Evolutionary conservation across 2,113 vertebrate species (phyloP).

Genomic region (Cichladusa arquata): DNA sequence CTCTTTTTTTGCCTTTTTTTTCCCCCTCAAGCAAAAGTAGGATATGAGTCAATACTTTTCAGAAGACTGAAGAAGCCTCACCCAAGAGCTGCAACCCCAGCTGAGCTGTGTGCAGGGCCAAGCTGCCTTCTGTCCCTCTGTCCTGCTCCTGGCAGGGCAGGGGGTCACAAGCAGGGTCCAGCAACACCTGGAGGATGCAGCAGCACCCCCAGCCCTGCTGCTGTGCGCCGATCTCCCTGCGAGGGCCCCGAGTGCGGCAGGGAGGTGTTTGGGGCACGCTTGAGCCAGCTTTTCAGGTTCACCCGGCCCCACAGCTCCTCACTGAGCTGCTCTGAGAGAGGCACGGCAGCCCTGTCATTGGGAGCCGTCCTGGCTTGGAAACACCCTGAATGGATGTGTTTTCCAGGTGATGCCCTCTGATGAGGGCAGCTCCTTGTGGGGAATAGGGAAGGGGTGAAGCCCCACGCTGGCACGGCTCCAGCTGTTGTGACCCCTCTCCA

Average conservation of each 20-base stretch:
- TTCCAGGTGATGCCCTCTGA: neutral
- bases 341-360: rapidly evolving
- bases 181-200: rapidly evolving
- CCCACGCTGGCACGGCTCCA: rapidly evolving
- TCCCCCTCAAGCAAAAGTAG: neutral
- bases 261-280: rapidly evolving
- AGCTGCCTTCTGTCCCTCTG: neutral
- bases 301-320: neutral
- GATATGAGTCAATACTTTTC: neutral
- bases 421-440: neutral
- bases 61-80: neutral
- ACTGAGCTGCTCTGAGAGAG: neutral
- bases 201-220: rapidly evolving
- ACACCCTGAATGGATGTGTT: neutral
- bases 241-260: rapidly evolving
- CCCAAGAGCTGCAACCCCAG: neutral
- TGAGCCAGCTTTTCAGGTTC: constrained; percentile 30
- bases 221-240: neutral
- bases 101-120: neutral
- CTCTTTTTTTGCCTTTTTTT: too few species aligned
- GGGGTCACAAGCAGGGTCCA: rapidly evolving
- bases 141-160: neutral
- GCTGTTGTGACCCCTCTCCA: neutral
- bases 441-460: neutral
- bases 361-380: neutral